Evolutionary conservation across 2,888 invertebrate species (phyloP), one percentile per base, ranked within the genome.

Genomic region (Tipula confusa): DNA sequence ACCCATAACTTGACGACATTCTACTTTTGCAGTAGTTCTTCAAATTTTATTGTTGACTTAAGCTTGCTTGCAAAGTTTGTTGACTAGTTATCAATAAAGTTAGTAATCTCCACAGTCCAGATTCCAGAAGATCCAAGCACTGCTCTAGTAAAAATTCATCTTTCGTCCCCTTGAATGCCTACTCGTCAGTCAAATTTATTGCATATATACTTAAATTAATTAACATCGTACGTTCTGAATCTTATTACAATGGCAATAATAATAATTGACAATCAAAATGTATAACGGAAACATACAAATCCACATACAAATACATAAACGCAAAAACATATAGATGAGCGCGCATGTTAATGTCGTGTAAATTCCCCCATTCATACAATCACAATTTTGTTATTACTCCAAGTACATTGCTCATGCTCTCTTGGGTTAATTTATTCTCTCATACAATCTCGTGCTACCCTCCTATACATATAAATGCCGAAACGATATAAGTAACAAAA

Each of bases 401-500:
- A 64, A 64, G 18, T 24, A 64, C 24, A 64, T 64, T 64, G 24
- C 64, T 64, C 64, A 64, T 64, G 64, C 24, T 64, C 64, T 64
- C 64, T 24, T 9, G 18, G 18, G 24, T 64, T 64, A 24, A 9
- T 2, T 64, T 1, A 64, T 64, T 64, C 64, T 64, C 43, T 2
- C 31, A 43, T 3, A n/a, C 43, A n/a, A 7, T 24, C 64, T 64
- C 64, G 64, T 64, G 64, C 11, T 64, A 24, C 9, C 48, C 9
- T 38, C 9, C 24, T n/a, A 64, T 24, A 64, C 64, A 64, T 64
- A 9, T 7, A 64, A 24, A 18, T 24, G 3, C 3, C 9, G 18
- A 9, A 64, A 24, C 64, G 64, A 64, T 64, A 64, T 64, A n/a
- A n/a, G n/a, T n/a, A 64, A 64, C 64, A 64, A 64, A 64, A 64